Evolutionary conservation across 2,113 vertebrate species (phyloP), one percentile per base, ranked within the genome.

Genomic region (Leucosticte australis): DNA sequence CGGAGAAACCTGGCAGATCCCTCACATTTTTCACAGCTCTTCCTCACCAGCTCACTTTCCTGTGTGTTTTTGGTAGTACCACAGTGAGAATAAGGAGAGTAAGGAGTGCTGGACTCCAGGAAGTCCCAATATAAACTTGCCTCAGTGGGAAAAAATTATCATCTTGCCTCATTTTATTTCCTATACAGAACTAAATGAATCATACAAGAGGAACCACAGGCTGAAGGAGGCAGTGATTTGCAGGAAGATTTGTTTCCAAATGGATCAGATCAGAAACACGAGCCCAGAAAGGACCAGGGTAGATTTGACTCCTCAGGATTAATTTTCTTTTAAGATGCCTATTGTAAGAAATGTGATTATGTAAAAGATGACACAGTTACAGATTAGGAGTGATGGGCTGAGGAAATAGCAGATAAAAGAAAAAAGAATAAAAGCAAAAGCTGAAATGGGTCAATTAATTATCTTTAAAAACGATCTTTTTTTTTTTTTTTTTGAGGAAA

Each of bases 1-100:
- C 70, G 55, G 44, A 88, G 79, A 47, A 94, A 46, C 76, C 88
- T 83, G 95, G 46, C 83, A 86, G 85, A 89, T 93, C 85, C 79
- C 52, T 78, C 3, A 0, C 1, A 7, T 62, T 91, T 37, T 60
- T 96, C 76, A 83, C 78, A 94, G 90, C 85, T 86, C 24, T 87
- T 67, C 62, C 27, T 11, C 31, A 83, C 27, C 70, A 21, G 56
- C 83, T 71, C 76, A 6, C 52, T 91, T 60, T 70, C 65, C 57
- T 78, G 27, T 22, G 55, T 70, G 44, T 57, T 92, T 95, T 82
- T 31, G 84, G 92, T 59, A 80, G 88, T 41, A 39, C 60, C 82
- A 49, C 73, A 39, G 42, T 26, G 83, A 83, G 4, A 12, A 68
- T 35, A 50, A 74, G 83, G 69, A 63, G 87, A 84, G 16, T 49